Percentiles rank a stretch among this genome's conserved stretches.
phyloP scores from a whole-genome alignment of 1,140 invertebrate species.

The Oncopodura yosiiana region DNA sequence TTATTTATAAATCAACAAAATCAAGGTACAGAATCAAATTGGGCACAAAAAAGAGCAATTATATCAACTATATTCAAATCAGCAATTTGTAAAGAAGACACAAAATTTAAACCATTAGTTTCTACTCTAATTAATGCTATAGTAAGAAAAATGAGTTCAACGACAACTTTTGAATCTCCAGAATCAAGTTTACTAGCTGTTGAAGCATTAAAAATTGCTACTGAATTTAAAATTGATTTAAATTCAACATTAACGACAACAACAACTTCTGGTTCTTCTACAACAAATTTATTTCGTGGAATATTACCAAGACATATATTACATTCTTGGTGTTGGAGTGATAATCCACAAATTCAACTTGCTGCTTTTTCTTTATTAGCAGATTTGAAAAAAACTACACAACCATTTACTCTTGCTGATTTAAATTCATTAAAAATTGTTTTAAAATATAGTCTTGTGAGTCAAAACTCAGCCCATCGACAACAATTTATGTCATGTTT shows the following conservation, averaged over 20 bases:
- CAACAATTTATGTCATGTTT: conserved; percentile 42
- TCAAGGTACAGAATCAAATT: conserved; percentile 25
- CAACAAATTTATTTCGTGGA: conserved; percentile 15
- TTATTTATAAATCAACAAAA: conserved; percentile 15
- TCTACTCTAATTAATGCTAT: background rate
- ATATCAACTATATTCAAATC: conserved; percentile 10
- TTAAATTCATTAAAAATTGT: conserved; percentile 57
- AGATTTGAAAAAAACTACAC: conserved; percentile 64
- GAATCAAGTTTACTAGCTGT: conserved; percentile 22
- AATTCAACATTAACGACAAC: too few relatives aligned
- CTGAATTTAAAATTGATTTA: conserved; percentile 21
- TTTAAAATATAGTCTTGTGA: conserved; percentile 58
- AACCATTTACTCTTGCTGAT: conserved; percentile 51
- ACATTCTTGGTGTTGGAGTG: conserved; percentile 12
- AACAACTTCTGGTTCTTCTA: background rate
- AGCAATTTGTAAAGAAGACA: background rate
- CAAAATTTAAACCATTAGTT: background rate
- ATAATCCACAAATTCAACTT: conserved; percentile 41
- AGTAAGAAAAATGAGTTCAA: background rate
- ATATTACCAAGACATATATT: conserved; percentile 18
- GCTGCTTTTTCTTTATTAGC: conserved; percentile 57
- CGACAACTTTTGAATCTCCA: background rate
- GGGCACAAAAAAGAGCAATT: conserved; percentile 28
- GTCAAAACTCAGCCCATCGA: conserved; percentile 52
- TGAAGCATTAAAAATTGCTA: conserved; percentile 27